phyloP scores from a whole-genome alignment of 1,140 invertebrate genomes.

The Eupristina koningsbergeri region DNA sequence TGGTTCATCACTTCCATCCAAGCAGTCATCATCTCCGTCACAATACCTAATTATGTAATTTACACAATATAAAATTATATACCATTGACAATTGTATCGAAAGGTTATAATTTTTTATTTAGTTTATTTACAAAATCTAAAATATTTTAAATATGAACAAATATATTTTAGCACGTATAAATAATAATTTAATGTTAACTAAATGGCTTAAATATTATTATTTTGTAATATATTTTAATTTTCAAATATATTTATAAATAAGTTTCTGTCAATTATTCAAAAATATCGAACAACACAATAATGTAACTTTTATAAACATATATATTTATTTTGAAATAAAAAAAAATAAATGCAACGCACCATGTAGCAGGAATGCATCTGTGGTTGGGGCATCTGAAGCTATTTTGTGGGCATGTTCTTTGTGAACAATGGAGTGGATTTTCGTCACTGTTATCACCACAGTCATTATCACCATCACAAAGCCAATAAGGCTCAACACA shows the following conservation, averaged over 20 bases:
- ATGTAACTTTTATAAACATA: too few relatives aligned
- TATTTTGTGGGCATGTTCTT: conserved; percentile 91
- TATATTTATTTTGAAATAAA: neutral
- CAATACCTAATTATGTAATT: conserved; percentile 69
- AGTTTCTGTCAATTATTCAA: too few relatives aligned
- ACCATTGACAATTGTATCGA: too few relatives aligned
- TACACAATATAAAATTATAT: neutral
- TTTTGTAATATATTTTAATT: too few relatives aligned
- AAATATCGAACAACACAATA: neutral
- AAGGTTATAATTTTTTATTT: too few relatives aligned
- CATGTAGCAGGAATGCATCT: conserved; percentile 92
- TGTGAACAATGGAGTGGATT: conserved; percentile 90
- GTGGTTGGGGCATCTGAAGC: conserved; percentile 90
- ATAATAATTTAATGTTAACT: too few relatives aligned
- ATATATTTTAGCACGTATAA: too few relatives aligned
- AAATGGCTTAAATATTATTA: too few relatives aligned
- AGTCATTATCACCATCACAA: conserved; percentile 95
- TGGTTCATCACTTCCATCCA: conserved; percentile 91
- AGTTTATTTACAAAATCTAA: too few relatives aligned
- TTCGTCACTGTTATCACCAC: conserved; percentile 96
- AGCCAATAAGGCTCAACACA: conserved; percentile 96
- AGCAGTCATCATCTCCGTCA: conserved; percentile 92
- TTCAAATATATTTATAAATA: too few relatives aligned
- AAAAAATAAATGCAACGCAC: conserved; percentile 72
- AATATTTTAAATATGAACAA: too few relatives aligned